phyloP scores from a whole-genome alignment of 1,140 invertebrate genomes.

The Drosophila prosaltans region DNA sequence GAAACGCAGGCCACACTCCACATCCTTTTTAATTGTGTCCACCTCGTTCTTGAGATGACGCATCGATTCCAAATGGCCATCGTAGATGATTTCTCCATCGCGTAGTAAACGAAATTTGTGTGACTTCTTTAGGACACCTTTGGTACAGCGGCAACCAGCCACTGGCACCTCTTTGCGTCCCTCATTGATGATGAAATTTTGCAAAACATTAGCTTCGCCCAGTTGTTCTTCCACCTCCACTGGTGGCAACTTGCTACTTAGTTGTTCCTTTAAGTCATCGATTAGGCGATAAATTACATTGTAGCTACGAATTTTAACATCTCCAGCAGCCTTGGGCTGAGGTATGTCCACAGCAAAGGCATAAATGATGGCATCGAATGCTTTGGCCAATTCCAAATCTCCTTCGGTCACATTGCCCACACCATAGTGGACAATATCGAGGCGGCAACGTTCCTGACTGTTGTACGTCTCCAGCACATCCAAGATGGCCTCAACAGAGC shows the following conservation, averaged over 20 bases:
- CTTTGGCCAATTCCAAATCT: slow-evolving; percentile 93
- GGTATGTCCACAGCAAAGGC: slow-evolving; percentile 90
- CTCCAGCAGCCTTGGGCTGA: slow-evolving; percentile 67
- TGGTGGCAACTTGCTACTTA: slow-evolving; percentile 89
- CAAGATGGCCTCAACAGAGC: slow-evolving; percentile 96
- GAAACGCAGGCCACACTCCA: slow-evolving; percentile 94
- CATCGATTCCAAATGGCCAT: slow-evolving; percentile 91
- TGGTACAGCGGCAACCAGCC: slow-evolving; percentile 93
- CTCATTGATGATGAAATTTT: slow-evolving; percentile 93
- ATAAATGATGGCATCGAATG: slow-evolving; percentile 94
- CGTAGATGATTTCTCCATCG: slow-evolving; percentile 88
- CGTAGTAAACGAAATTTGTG: slow-evolving; percentile 88
- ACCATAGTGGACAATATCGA: slow-evolving; percentile 95
- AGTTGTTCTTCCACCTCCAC: slow-evolving; percentile 90
- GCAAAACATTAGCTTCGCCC: slow-evolving; percentile 93
- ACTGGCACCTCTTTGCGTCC: slow-evolving; percentile 92
- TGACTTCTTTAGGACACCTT: slow-evolving; percentile 89
- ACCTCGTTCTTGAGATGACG: slow-evolving; percentile 95
- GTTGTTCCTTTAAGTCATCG: slow-evolving; percentile 93
- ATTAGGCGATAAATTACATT: slow-evolving; percentile 97
- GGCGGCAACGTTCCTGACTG: slow-evolving; percentile 88
- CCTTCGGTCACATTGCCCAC: slow-evolving; percentile 92
- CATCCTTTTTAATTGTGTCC: slow-evolving; percentile 90
- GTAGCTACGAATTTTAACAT: slow-evolving; percentile 87
- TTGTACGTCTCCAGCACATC: slow-evolving; percentile 95